phyloP scores from a whole-genome alignment of 2,888 invertebrate genomes.

The Dendrolimus pini region DNA sequence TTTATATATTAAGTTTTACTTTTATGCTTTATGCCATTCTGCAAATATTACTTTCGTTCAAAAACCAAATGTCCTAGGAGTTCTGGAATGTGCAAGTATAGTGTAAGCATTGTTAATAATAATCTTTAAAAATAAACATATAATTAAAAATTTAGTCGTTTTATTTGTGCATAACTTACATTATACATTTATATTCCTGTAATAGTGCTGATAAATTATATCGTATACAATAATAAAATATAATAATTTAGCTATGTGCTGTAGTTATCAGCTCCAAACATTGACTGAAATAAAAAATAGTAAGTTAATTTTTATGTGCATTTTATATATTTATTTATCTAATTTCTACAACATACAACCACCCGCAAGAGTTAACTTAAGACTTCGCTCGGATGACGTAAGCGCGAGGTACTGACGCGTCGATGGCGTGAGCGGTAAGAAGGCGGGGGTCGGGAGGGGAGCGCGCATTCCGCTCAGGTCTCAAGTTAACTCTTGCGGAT shows the following conservation, averaged over 20 bases:
- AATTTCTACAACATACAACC: not conserved
- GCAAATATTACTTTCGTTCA: too few relatives aligned
- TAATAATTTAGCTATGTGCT: constrained; percentile 25
- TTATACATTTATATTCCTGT: constrained; percentile 10
- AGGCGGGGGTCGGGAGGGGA: too few relatives aligned
- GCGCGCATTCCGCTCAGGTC: too few relatives aligned
- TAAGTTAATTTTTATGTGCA: constrained; percentile 7
- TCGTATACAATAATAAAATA: constrained; percentile 8
- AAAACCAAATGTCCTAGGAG: not conserved
- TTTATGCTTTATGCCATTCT: too few relatives aligned
- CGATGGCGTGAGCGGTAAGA: too few relatives aligned
- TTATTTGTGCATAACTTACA: constrained; percentile 17
- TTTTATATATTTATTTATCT: constrained; percentile 5
- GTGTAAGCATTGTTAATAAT: constrained; percentile 41
- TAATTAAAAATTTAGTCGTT: constrained; percentile 25
- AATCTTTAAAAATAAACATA: constrained; percentile 36
- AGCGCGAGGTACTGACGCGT: too few relatives aligned
- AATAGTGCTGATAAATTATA: constrained; percentile 1
- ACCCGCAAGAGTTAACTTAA: too few relatives aligned
- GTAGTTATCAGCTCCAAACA: constrained; percentile 69
- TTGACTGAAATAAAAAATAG: constrained; percentile 57
- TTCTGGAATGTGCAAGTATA: constrained; percentile 22
- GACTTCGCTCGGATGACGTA: too few relatives aligned
- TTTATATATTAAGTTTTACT: too few relatives aligned
- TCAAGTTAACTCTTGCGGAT: too few relatives aligned